Percentiles rank a stretch among this genome's conserved stretches.
Conservation (phyloP, 2,797 vertebrate genomes). For the Sitta carolinensis region DNA sequence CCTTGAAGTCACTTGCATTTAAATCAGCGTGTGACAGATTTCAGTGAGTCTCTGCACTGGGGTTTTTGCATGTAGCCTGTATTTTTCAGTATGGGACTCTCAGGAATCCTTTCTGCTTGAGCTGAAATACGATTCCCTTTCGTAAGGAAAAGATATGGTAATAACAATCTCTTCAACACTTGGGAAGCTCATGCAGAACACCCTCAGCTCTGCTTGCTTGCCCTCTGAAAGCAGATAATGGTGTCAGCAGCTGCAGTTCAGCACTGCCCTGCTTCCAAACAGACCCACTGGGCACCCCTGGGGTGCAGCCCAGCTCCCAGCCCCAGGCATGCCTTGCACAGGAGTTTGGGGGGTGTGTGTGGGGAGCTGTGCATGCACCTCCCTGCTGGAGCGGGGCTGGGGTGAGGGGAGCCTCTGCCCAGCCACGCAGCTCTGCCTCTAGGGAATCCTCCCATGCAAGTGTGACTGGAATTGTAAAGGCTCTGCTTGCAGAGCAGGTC, state of each 20-base stretch:
- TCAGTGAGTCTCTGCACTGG: background rate
- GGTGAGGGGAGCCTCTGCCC: background rate
- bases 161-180: background rate
- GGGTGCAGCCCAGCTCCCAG: background rate
- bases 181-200: background rate
- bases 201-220: background rate
- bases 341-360: accelerated
- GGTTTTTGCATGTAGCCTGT: background rate
- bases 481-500: background rate
- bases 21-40: background rate
- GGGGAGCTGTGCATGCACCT: background rate
- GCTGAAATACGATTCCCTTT: background rate
- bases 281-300: background rate
- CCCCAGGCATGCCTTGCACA: background rate
- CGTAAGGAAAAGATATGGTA: background rate
- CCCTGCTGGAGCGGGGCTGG: background rate
- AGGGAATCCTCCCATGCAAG: background rate
- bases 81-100: background rate
- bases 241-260: background rate
- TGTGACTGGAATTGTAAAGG: background rate
- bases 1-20: background rate
- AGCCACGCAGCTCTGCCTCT: background rate
- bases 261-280: background rate
- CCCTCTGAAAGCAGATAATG: background rate
- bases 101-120: background rate